phyloP scores from a whole-genome alignment of 2,113 vertebrate genomes.

The Bufo bufo region DNA sequence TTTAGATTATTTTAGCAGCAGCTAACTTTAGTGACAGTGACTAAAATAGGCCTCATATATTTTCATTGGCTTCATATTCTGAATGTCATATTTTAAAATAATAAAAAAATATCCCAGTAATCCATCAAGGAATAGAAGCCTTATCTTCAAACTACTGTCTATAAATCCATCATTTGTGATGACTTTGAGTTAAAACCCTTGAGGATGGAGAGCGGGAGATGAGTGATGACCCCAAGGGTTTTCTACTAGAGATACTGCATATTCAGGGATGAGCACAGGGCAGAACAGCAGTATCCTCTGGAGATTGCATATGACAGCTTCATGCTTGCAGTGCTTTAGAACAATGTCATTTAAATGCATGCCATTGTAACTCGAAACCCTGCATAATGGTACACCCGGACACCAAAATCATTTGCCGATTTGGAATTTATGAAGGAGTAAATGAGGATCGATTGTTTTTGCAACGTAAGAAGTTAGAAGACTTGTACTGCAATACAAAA shows the following conservation, averaged over 20 bases:
- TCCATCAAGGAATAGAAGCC: neutral
- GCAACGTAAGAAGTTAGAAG: neutral
- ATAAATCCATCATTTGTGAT: conserved; percentile 47
- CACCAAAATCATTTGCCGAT: conserved; percentile 11
- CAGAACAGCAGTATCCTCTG: conserved; percentile 38
- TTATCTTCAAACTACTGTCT: conserved; percentile 42
- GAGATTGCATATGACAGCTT: conserved; percentile 35
- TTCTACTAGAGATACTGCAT: conserved; percentile 29
- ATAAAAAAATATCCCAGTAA: conserved; percentile 21
- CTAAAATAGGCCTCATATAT: neutral
- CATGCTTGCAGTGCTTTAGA: conserved; percentile 30
- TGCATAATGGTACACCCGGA: conserved; percentile 39
- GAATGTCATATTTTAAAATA: conserved; percentile 34
- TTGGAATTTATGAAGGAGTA: neutral
- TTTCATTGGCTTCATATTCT: neutral
- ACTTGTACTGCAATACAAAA: neutral
- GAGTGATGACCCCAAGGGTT: conserved; percentile 34
- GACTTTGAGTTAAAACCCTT: conserved; percentile 36
- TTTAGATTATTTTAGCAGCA: neutral
- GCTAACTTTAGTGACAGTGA: neutral
- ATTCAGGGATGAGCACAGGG: conserved; percentile 33
- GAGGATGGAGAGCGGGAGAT: conserved; percentile 33
- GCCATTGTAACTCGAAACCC: conserved; percentile 15
- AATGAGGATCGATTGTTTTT: neutral
- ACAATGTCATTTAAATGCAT: conserved; percentile 40